phyloP scores from a whole-genome alignment of 1,140 invertebrate genomes.

The Heliconius eleuchia region DNA sequence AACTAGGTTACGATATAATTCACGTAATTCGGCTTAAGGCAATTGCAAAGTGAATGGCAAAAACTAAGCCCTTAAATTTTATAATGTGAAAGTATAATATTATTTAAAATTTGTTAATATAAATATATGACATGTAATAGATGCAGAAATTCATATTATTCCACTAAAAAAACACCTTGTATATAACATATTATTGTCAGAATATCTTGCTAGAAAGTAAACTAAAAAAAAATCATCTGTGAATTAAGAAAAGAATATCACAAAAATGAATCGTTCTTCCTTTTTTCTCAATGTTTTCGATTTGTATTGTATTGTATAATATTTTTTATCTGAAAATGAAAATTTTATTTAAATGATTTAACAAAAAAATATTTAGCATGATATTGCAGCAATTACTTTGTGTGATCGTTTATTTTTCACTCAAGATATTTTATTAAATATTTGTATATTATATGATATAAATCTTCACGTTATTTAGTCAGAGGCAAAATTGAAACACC shows the following conservation, averaged over 20 bases:
- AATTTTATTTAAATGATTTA: too few species aligned
- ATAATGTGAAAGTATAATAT: constrained; percentile 18
- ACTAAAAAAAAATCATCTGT: not conserved
- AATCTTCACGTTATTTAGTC: not conserved
- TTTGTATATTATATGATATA: not conserved
- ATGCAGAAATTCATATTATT: too few species aligned
- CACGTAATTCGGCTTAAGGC: constrained; percentile 21
- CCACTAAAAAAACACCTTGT: not conserved
- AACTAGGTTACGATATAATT: constrained; percentile 28
- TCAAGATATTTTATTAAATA: not conserved
- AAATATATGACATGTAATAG: not conserved
- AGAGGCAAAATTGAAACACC: not conserved
- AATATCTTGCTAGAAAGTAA: too few species aligned
- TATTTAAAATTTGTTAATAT: constrained; percentile 9
- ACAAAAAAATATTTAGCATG: too few species aligned
- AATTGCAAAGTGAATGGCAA: constrained; percentile 26
- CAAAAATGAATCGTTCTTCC: too few species aligned
- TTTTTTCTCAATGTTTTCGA: too few species aligned
- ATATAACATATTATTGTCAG: too few species aligned
- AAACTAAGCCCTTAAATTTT: constrained; percentile 28
- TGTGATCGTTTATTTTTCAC: too few species aligned
- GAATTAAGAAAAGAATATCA: too few species aligned
- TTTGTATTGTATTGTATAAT: too few species aligned
- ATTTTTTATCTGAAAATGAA: too few species aligned
- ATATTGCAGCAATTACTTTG: too few species aligned